Conservation (phyloP, 2,888 invertebrate genomes). For the Lithosia quadra region DNA sequence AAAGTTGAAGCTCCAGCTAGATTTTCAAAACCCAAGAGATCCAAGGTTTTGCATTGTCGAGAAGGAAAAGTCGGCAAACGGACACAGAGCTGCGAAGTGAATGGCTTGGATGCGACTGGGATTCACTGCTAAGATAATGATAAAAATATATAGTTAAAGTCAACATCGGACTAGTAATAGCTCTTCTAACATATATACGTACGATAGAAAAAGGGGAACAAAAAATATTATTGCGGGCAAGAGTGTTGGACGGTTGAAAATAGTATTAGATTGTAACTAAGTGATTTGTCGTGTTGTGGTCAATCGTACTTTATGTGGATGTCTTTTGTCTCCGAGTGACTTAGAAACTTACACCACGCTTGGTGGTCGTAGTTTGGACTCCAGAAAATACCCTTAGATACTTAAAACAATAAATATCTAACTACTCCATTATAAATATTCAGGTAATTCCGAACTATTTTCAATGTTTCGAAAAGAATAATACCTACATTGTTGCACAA, state of each 20-base stretch:
- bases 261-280: slow-evolving; percentile 71
- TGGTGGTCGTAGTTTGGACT: slow-evolving; percentile 19
- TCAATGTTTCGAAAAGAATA: too few species aligned
- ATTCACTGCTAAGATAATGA: too few species aligned
- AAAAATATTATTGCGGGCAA: slow-evolving; percentile 54
- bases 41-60: too few species aligned
- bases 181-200: slow-evolving; percentile 56
- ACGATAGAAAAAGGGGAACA: slow-evolving; percentile 46
- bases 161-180: slow-evolving; percentile 33
- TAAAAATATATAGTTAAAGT: background rate
- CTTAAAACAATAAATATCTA: background rate
- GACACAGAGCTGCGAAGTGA: too few species aligned
- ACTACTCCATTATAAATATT: background rate
- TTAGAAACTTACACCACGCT: slow-evolving; percentile 58
- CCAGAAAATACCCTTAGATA: slow-evolving; percentile 19
- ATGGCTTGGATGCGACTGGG: too few species aligned
- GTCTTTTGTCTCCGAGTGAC: slow-evolving; percentile 68
- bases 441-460: too few species aligned
- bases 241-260: slow-evolving; percentile 58
- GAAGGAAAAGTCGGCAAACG: too few species aligned
- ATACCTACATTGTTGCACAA: too few species aligned
- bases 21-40: too few species aligned
- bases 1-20: too few species aligned
- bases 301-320: slow-evolving; percentile 72
- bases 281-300: slow-evolving; percentile 83